Base-by-base conservation (phyloP, 2,888 invertebrate genomes). In the Conops quadrifasciatus region DNA sequence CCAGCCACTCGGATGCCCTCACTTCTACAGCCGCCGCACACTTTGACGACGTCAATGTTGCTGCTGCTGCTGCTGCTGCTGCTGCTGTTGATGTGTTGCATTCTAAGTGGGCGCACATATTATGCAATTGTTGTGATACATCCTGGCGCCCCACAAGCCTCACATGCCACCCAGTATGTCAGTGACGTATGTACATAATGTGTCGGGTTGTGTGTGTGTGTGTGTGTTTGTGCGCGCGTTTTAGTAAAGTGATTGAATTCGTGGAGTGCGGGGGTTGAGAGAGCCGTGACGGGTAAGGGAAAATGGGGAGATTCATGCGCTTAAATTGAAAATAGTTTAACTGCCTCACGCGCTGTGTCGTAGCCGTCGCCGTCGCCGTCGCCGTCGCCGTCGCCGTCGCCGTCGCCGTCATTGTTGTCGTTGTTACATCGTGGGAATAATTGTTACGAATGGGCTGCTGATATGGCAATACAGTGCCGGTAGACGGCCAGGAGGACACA, bases 91-190 rank as follows among this genome's bases (percentile, higher is more conserved):
- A 21, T 51, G 70, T 21, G 21, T 19, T 26, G 21, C 56, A 56
- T 56, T 49, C 67, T 43, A 43, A 45, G 58, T 58, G 47, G 74
- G 53, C 77, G 77, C 74, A 78, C 74, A 77, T 75, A 76, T 74
- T 79, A 79, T 79, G 78, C 79, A 80, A 79, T 78, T 79, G 78
- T 75, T 79, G 78, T 76, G 74, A 73, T 65, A 71, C 62, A 62
- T 71, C 71, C 69, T 66, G 72, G 75, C 47, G n/a, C 59, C 24
- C 36, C 51, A 28, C 36, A 30, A 36, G 28, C 16, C 45, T 43
- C 67, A 43, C 58, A 49, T 45, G 59, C 67, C 58, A 58, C 58
- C 56, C 66, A 67, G 62, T 69, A 30, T 21, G 69, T n/a, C 21
- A 43, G 9, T 16, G 43, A 13, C 21, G 26, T 2, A 36, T 36